Evolutionary conservation across 2,888 invertebrate species (phyloP), one percentile per base, ranked within the genome.

Genomic region (Tachina lurida): DNA sequence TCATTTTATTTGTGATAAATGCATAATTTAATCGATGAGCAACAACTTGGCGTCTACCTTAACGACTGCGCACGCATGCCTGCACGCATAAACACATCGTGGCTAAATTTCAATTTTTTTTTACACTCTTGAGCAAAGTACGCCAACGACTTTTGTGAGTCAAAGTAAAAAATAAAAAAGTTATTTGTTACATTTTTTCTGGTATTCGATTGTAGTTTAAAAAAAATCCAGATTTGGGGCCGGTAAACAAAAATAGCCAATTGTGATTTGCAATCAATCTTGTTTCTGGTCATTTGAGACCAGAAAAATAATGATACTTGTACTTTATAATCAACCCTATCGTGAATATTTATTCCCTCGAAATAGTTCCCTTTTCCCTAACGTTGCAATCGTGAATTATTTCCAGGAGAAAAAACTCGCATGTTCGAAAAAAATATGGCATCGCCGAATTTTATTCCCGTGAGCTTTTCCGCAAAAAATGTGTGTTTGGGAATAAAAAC

Each of bases 11-110:
- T 79, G 84, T 80, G 60, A 71, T 80, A 71, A 73, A 81, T 77
- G 81, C 84, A 85, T 81, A 85, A 81, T 68, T 75, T 79, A 79
- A 67, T 76, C 54, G 54, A 79, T 82, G 75, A 79, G 79, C 83
- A 79, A 83, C 70, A 79, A 83, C 74, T 70, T 56, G 67, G 67
- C 49, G 67, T 67, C 39, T 52, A 17, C 4, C 15, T 67, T 39
- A 52, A 67, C 31, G 67, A 67, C 47, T 15, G 67, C 13, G 39
- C 67, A 67, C 49, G 12, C 49, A 49, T 67, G 67, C 31, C 62
- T 62, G 49, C 67, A 67, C 49, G 49, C 49, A 31, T 47, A 15
- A 47, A 45, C 8, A 13, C 19, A 15, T 49, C 49, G 49, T 49
- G 49, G 17, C 17, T 45, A 52, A 22, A 17, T 39, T 10, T 3